phyloP scores from a whole-genome alignment of 2,888 invertebrate genomes.

The Drosophila buzzatii region DNA sequence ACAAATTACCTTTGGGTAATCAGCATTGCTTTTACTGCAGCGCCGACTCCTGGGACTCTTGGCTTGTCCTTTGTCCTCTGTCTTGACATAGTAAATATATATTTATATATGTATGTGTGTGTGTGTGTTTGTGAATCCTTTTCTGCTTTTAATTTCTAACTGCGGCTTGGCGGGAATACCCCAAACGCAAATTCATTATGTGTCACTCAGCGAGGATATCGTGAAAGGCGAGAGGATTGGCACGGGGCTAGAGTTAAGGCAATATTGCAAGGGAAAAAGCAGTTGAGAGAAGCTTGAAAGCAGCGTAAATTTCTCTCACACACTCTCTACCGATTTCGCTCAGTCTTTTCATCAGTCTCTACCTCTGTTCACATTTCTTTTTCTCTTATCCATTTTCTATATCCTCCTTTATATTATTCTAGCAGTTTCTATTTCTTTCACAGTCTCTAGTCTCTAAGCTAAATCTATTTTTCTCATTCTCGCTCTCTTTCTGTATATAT shows the following conservation, averaged over 20 bases:
- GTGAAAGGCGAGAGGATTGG: neutral
- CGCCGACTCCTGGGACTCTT: conserved; percentile 44
- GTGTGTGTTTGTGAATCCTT: conserved; percentile 40
- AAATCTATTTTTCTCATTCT: too few relatives aligned
- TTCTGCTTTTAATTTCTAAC: conserved; percentile 52
- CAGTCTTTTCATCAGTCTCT: too few relatives aligned
- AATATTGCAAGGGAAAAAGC: too few relatives aligned
- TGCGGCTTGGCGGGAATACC: conserved; percentile 41
- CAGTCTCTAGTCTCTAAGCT: too few relatives aligned
- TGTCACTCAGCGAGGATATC: conserved; percentile 14
- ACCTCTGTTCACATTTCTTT: too few relatives aligned
- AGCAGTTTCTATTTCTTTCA: too few relatives aligned
- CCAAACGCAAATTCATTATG: conserved; percentile 67
- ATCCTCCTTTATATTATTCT: too few relatives aligned
- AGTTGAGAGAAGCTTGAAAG: too few relatives aligned
- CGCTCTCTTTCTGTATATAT: too few relatives aligned
- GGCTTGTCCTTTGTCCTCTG: conserved; percentile 38
- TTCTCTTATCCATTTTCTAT: too few relatives aligned
- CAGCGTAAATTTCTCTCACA: too few relatives aligned
- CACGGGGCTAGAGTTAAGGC: neutral
- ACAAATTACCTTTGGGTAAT: conserved; percentile 74
- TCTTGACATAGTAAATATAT: conserved; percentile 1
- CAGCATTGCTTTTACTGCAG: conserved; percentile 58
- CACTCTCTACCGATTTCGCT: too few relatives aligned
- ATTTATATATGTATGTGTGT: neutral